Conservation (phyloP, 2,888 invertebrate genomes). For the Neoitamus cyanurus region DNA sequence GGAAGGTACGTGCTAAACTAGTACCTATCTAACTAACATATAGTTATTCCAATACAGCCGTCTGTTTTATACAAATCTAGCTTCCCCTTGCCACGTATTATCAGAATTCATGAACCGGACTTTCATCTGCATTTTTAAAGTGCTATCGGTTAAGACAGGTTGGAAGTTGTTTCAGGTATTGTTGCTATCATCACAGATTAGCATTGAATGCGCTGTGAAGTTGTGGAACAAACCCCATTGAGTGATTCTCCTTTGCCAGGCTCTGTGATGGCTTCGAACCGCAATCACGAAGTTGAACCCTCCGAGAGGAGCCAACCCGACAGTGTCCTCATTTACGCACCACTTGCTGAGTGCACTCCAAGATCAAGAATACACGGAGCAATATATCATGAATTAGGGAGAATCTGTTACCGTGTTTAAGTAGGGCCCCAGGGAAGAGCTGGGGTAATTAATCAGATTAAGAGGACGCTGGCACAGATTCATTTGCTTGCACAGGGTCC, state of each 20-base stretch:
- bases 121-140: neutral
- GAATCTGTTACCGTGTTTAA: neutral
- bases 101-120: no score
- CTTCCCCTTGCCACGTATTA: no score
- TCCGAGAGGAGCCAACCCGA: neutral
- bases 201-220: neutral
- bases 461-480: neutral
- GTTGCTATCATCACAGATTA: neutral
- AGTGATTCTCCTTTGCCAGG: neutral
- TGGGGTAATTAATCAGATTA: neutral
- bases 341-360: neutral
- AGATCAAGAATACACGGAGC: neutral
- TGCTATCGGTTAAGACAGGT: neutral
- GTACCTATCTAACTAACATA: no score
- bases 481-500: neutral
- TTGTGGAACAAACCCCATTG: neutral
- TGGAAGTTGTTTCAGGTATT: neutral
- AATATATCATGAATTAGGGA: neutral
- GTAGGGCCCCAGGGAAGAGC: neutral
- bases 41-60: no score
- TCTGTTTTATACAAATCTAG: no score
- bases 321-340: neutral
- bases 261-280: neutral
- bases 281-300: neutral
- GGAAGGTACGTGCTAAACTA: no score